Percentiles rank a stretch among this genome's conserved stretches.
Conservation (phyloP, 2,888 invertebrate genomes). For the Sisyra nigra region DNA sequence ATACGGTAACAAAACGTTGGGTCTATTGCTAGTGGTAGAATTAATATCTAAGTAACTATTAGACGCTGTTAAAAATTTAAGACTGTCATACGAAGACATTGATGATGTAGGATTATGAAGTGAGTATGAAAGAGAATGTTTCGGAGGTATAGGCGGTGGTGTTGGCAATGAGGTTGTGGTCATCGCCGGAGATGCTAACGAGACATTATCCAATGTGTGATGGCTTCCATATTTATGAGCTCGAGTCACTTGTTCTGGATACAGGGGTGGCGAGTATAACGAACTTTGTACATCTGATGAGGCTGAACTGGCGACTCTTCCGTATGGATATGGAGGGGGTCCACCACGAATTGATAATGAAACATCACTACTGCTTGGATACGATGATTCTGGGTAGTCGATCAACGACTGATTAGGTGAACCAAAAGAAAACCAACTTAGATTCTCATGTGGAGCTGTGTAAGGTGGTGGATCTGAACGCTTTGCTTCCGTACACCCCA, state of each 20-base stretch:
- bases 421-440: constrained; percentile 17
- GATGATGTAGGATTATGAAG: constrained; percentile 23
- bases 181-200: constrained; percentile 24
- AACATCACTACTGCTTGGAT: constrained; percentile 11
- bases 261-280: constrained; percentile 39
- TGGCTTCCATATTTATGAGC: constrained; percentile 32
- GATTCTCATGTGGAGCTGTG: constrained; percentile 40
- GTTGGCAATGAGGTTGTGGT: constrained; percentile 14
- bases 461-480: constrained; percentile 52
- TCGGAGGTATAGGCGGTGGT: constrained; percentile 26
- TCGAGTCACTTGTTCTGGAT: constrained; percentile 54
- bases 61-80: constrained; percentile 35
- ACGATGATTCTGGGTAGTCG: constrained; percentile 16
- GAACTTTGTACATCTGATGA: constrained; percentile 13
- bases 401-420: constrained; percentile 18
- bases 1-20: constrained; percentile 30
- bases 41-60: constrained; percentile 43
- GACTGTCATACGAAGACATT: constrained; percentile 26
- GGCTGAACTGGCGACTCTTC: constrained; percentile 9
- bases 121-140: constrained; percentile 12
- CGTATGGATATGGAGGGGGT: constrained; percentile 49
- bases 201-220: constrained; percentile 45
- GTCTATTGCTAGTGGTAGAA: constrained; percentile 30
- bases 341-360: constrained; percentile 30
- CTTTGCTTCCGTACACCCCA: constrained; percentile 21